Evolutionary conservation across 2,888 invertebrate species (phyloP), one percentile per base, ranked within the genome.

Genomic region (Tetrapedia diversipes): DNA sequence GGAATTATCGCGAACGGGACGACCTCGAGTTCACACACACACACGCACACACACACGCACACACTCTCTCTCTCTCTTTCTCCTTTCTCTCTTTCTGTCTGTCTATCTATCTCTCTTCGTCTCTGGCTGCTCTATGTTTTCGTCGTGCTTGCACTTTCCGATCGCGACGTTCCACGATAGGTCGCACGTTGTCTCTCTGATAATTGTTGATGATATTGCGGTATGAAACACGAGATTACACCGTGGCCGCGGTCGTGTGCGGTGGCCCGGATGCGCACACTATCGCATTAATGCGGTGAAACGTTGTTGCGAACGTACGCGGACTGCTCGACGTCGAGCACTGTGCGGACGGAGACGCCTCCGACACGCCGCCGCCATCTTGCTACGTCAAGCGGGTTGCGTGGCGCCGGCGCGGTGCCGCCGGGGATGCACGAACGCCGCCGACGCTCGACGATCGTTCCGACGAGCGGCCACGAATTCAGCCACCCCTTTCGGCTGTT

Each of bases 271-370:
- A 34, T 69, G 54, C 75, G n/a, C n/a, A n/a, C n/a, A 77, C 77
- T 75, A 69, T 37, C 77, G 77, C 78, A 75, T 81, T 72, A 76
- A 73, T 64, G 73, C 71, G 76, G 51, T 78, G 76, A 73, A 84
- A 84, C 85, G 85, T 85, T 80, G 83, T 86, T 86, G 82, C 89
- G 89, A 89, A 88, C 88, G 83, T 89, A 88, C 89, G 87, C 90
- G 90, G 85, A 86, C 89, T 89, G 88, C 86, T 86, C 90, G 88
- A 88, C 88, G 87, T 89, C 88, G 90, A 89, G 89, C 89, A 90
- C 90, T 90, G 90, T 88, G 87, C 86, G 84, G 86, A 87, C 88
- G 88, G 87, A 89, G 92, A 92, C 92, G 92, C 92, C 92, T 92
- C 91, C 88, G 90, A 90, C 87, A 87, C 89, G 89, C 86, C 89